phyloP scores from a whole-genome alignment of 2,113 vertebrate species.

The Thermophis baileyi region DNA sequence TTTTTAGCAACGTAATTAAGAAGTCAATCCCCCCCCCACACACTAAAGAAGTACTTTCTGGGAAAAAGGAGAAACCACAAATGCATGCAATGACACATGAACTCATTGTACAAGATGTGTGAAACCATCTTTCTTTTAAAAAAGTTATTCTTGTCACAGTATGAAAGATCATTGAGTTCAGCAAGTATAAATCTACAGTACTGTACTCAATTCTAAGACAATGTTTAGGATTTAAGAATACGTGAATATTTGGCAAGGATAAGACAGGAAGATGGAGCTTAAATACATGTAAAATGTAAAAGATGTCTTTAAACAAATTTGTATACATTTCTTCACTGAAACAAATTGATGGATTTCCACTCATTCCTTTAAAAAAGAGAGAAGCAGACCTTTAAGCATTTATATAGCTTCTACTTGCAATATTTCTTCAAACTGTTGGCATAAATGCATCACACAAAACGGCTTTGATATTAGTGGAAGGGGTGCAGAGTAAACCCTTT shows the following conservation, averaged over 20 bases:
- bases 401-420: not conserved
- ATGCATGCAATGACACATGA: not conserved
- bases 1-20: not conserved
- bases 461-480: not conserved
- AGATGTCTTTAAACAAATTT: not conserved
- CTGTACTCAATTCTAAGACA: not conserved
- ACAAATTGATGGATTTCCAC: not conserved
- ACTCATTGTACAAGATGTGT: not conserved
- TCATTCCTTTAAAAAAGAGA: not conserved
- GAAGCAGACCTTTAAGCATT: not conserved
- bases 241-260: not conserved
- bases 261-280: not conserved
- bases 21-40: no score
- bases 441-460: not conserved
- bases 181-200: not conserved
- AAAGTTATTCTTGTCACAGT: not conserved
- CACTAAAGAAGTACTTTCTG: not conserved
- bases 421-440: not conserved
- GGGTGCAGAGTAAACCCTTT: not conserved
- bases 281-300: not conserved
- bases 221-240: not conserved
- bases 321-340: not conserved
- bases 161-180: not conserved
- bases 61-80: not conserved
- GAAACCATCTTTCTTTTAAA: not conserved